These are phyloP conservation scores for Drosophila neonasuta DNA, from an alignment of 2,888 invertebrate species.

Conservation along the genomic window DNA sequence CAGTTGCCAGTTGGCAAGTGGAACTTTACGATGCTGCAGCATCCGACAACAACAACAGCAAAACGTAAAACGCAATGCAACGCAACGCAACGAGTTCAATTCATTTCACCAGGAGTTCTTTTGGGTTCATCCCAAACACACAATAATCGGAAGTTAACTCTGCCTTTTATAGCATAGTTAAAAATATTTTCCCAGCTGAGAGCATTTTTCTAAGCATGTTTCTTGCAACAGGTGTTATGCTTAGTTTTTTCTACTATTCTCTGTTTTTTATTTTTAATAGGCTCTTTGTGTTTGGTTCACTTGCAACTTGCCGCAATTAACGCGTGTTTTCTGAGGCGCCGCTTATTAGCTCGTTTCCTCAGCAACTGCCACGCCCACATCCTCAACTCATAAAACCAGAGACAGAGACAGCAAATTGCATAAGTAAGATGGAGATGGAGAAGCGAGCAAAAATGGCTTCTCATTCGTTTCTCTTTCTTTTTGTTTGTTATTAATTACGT, in stretches of 20 bases:
- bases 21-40: slow-evolving; percentile 61
- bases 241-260: background rate
- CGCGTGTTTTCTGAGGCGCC: slow-evolving; percentile 61
- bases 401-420: background rate
- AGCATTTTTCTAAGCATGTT: slow-evolving; percentile 5
- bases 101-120: slow-evolving; percentile 5
- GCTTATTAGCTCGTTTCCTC: slow-evolving; percentile 73
- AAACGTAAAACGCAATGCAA: no score
- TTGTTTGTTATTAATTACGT: slow-evolving; percentile 74
- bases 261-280: slow-evolving; percentile 10
- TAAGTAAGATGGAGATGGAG: background rate
- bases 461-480: slow-evolving; percentile 33
- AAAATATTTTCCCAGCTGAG: slow-evolving; percentile 1
- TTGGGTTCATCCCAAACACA: background rate
- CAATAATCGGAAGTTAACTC: slow-evolving; percentile 6
- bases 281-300: slow-evolving; percentile 11
- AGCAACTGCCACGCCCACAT: slow-evolving; percentile 64
- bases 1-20: slow-evolving; percentile 45
- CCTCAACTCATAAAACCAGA: slow-evolving; percentile 54
- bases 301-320: slow-evolving; percentile 52
- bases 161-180: background rate
- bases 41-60: slow-evolving; percentile 55
- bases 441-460: slow-evolving; percentile 58
- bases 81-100: slow-evolving; percentile 42
- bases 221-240: slow-evolving; percentile 22